A percentile compares a stretch with the other conserved stretches of the same genome.
Conservation (phyloP, 2,797 vertebrate genomes). For the Ctenochaetus hawaiiensis region DNA sequence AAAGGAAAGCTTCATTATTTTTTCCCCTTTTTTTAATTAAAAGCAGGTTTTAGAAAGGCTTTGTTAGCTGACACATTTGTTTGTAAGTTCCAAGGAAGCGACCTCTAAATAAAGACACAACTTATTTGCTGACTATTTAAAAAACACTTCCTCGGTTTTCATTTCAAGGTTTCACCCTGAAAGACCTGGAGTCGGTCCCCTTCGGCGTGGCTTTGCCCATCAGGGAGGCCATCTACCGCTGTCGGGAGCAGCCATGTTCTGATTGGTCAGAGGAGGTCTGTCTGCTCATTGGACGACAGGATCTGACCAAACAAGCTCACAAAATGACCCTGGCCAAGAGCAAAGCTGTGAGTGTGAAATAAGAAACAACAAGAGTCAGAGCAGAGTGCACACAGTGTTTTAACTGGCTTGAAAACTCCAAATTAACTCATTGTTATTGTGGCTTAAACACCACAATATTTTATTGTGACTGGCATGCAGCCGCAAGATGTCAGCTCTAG, state of each 20-base stretch:
- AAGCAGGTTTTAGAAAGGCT: no score
- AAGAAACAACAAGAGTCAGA: background rate
- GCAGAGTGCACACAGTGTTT: background rate
- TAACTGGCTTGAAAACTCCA: background rate
- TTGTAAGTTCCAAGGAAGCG: background rate
- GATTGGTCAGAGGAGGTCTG: conserved; percentile 97
- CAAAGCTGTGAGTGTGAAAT: conserved; percentile 90
- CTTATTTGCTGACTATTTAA: background rate
- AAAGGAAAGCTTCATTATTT: background rate
- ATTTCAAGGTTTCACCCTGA: conserved; percentile 91
- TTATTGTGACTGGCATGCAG: background rate
- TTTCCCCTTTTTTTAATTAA: no score
- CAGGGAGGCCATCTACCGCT: conserved; percentile 95
- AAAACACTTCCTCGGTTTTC: background rate
- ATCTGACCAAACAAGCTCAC: conserved; percentile 95
- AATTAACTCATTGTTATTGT: no score
- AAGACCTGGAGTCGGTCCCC: conserved; percentile 95
- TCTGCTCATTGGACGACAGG: conserved; percentile 94
- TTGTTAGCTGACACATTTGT: no score
- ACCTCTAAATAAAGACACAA: background rate
- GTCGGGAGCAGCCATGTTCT: conserved; percentile 94
- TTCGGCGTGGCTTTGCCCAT: conserved; percentile 97
- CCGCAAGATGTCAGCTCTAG: no score
- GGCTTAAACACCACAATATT: background rate
- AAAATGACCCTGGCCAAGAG: conserved; percentile 92